Conservation (phyloP, 2,888 invertebrate genomes). For the Ametastegia equiseti region DNA sequence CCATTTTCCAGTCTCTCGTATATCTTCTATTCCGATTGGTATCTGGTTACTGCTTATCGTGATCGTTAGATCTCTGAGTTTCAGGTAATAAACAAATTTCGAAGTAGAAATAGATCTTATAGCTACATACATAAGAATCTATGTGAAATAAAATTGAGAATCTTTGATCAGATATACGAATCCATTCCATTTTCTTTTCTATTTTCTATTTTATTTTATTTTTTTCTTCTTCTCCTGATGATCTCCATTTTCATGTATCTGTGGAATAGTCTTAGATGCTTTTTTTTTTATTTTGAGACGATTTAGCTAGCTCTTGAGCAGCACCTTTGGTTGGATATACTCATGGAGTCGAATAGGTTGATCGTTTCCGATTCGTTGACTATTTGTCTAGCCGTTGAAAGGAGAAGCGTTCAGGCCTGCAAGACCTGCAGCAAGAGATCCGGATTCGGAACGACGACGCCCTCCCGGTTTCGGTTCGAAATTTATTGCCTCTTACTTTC, state of each 20-base stretch:
- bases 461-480: neutral
- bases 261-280: constrained; percentile 2
- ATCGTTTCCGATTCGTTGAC: constrained; percentile 38
- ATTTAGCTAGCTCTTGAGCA: neutral
- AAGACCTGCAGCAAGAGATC: constrained; percentile 26
- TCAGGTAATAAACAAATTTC: neutral
- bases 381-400: constrained; percentile 29
- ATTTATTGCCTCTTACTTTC: constrained; percentile 39
- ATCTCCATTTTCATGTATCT: no score
- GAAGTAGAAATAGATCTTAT: neutral
- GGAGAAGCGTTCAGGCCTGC: neutral
- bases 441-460: constrained; percentile 19
- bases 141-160: neutral
- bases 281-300: neutral
- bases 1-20: neutral
- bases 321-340: no score
- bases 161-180: no score
- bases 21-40: constrained; percentile 19
- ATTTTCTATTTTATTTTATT: neutral
- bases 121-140: no score
- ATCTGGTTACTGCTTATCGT: constrained; percentile 13
- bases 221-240: neutral
- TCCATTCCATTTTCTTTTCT: neutral
- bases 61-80: neutral
- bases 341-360: neutral